These are phyloP conservation scores for Brachypalpus laphriformis DNA, from an alignment of 2,888 invertebrate species.

Conservation along the genomic window DNA sequence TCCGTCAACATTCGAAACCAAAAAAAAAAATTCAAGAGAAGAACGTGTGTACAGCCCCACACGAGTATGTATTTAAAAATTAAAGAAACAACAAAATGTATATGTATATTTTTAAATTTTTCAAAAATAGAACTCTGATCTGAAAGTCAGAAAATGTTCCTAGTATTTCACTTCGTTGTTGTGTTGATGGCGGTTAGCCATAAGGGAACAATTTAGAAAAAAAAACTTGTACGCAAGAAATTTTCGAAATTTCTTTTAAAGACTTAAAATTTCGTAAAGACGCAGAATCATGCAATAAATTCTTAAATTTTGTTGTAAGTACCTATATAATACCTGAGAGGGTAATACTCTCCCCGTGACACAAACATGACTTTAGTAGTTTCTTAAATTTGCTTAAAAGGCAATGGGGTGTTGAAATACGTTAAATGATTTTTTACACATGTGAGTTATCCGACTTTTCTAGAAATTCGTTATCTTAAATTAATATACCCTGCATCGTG, in stretches of 20 bases:
- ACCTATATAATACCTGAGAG: too few species aligned
- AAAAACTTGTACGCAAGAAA: neutral
- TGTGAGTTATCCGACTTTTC: neutral
- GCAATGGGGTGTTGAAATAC: neutral
- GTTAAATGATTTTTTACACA: neutral
- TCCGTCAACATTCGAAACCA: constrained; percentile 20
- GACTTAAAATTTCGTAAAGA: neutral
- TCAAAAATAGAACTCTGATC: constrained; percentile 36
- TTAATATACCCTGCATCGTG: neutral
- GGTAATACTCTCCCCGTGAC: neutral
- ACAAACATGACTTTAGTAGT: neutral
- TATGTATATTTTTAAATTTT: constrained; percentile 1
- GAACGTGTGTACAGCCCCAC: neutral
- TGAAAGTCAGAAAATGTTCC: constrained; percentile 8
- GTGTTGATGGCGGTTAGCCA: neutral
- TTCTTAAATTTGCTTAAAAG: neutral
- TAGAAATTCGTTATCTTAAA: neutral
- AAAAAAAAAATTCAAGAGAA: neutral
- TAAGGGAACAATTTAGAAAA: neutral
- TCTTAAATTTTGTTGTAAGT: neutral
- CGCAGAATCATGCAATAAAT: neutral
- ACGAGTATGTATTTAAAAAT: constrained; percentile 5
- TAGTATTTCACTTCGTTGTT: neutral
- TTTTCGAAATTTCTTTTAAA: neutral
- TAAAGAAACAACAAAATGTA: neutral